Evolutionary conservation across 2,797 vertebrate genomes (phyloP).

Genomic region (Leptodactylus fallax): DNA sequence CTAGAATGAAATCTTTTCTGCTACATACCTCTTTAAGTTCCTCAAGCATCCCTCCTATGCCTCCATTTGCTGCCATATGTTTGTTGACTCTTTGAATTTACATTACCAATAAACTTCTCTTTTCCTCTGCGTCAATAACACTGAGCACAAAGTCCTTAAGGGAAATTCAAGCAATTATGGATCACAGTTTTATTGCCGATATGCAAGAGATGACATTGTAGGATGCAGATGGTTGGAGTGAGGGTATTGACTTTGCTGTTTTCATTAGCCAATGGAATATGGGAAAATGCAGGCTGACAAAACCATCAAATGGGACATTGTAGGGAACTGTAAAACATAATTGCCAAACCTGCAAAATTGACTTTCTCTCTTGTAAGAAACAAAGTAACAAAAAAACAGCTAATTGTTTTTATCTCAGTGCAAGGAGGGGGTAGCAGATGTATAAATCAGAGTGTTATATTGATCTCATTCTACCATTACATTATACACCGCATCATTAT

Average conservation of each 20-base stretch:
- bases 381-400: slow-evolving; percentile 3
- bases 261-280: slow-evolving; percentile 60
- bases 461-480: background rate
- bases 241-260: slow-evolving; percentile 57
- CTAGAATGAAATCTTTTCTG: background rate
- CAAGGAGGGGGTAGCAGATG: background rate
- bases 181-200: slow-evolving; percentile 61
- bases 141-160: slow-evolving; percentile 54
- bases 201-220: slow-evolving; percentile 57
- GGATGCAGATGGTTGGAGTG: slow-evolving; percentile 60
- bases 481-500: background rate
- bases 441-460: background rate
- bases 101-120: slow-evolving; percentile 61
- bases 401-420: slow-evolving; percentile 1
- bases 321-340: slow-evolving; percentile 60
- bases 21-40: slow-evolving; percentile 2
- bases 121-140: slow-evolving; percentile 52
- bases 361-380: slow-evolving; percentile 42
- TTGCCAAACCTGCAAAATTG: slow-evolving; percentile 54
- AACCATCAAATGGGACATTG: slow-evolving; percentile 54
- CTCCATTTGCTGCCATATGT: slow-evolving; percentile 56
- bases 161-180: slow-evolving; percentile 62
- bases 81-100: slow-evolving; percentile 60
- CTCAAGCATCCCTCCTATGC: slow-evolving; percentile 19
- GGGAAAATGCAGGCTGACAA: slow-evolving; percentile 53